A percentile compares a stretch with the other conserved stretches of the same genome.
Evolutionary conservation across 2,888 invertebrate genomes (phyloP).

Genomic region (Pachymerium ferrugineum): DNA sequence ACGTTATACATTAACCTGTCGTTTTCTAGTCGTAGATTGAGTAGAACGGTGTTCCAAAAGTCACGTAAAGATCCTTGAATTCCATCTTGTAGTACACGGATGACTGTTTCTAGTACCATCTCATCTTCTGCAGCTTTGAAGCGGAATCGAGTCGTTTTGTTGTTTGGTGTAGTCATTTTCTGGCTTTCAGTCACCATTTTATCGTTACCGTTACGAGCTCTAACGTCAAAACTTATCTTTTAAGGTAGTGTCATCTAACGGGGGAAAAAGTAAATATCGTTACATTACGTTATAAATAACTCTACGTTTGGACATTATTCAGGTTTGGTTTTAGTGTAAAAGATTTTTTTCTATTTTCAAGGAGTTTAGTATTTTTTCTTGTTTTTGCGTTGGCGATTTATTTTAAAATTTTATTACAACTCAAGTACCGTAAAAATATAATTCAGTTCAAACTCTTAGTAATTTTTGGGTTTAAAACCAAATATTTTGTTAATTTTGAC

Average conservation of each 20-base stretch:
- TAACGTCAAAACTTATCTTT: constrained; percentile 8
- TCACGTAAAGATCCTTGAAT: not conserved
- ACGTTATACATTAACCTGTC: too few relatives aligned
- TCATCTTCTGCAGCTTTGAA: constrained; percentile 2
- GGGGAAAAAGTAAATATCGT: not conserved
- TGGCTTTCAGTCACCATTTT: constrained; percentile 9
- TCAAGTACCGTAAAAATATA: too few relatives aligned
- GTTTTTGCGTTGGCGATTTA: too few relatives aligned
- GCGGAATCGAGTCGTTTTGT: not conserved
- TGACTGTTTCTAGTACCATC: not conserved
- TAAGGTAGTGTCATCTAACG: constrained; percentile 5
- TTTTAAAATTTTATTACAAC: too few relatives aligned
- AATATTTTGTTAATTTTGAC: too few relatives aligned
- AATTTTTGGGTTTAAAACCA: too few relatives aligned
- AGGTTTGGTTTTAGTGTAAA: too few relatives aligned
- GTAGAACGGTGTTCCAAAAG: not conserved
- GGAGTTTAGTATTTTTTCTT: too few relatives aligned
- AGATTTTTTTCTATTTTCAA: too few relatives aligned
- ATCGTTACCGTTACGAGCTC: not conserved
- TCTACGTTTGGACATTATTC: too few relatives aligned
- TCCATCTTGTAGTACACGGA: not conserved
- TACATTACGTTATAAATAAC: too few relatives aligned
- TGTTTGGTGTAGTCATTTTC: not conserved
- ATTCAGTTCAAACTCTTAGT: too few relatives aligned
- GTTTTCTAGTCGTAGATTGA: constrained; percentile 4